phyloP scores from a whole-genome alignment of 2,888 invertebrate species.

The Sussaba pulchella region DNA sequence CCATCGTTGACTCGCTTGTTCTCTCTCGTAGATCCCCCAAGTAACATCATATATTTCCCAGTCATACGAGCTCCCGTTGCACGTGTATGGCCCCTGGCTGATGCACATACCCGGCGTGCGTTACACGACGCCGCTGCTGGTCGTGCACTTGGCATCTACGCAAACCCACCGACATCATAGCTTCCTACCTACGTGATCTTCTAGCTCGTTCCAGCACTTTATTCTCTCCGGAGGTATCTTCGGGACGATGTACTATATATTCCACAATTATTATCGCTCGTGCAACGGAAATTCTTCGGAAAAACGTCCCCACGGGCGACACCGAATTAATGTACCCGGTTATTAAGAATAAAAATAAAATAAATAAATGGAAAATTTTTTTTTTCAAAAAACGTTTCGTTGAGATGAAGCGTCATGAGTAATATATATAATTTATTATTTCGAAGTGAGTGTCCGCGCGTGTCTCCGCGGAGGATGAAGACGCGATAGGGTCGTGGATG shows the following conservation, averaged over 20 bases:
- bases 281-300: not conserved
- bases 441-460: constrained; percentile 13
- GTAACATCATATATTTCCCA: constrained; percentile 58
- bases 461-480: constrained; percentile 7
- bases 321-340: constrained; percentile 25
- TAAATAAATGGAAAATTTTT: not conserved
- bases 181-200: constrained; percentile 37
- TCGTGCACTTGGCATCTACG: constrained; percentile 7
- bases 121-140: constrained; percentile 26
- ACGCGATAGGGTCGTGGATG: constrained; percentile 25
- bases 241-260: constrained; percentile 9
- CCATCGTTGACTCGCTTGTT: constrained; percentile 1
- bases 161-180: constrained; percentile 17
- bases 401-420: constrained; percentile 9
- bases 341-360: not conserved
- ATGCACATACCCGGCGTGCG: constrained; percentile 48
- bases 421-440: constrained; percentile 41
- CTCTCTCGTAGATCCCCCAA: constrained; percentile 5
- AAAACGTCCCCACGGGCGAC: constrained; percentile 29
- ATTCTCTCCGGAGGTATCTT: constrained; percentile 13
- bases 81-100: constrained; percentile 66
- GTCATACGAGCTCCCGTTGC: constrained; percentile 55
- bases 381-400: not conserved
- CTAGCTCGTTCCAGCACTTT: constrained; percentile 17
- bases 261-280: constrained; percentile 29